A percentile compares a stretch with the other conserved stretches of the same genome.
phyloP scores from a whole-genome alignment of 1,140 invertebrate species.

The Zaprionus tsacasi region DNA sequence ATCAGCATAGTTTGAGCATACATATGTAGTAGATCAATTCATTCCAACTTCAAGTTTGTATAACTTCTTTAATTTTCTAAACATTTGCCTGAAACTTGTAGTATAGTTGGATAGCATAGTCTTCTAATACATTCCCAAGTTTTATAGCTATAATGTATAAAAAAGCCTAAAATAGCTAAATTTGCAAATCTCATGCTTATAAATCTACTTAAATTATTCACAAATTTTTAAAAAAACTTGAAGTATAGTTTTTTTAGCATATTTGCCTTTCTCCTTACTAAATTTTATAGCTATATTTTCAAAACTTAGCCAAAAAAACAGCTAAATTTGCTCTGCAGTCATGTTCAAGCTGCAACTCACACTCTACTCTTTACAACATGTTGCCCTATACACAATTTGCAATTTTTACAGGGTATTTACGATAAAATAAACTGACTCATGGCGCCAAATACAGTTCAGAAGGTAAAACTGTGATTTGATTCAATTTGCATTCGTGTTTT shows the following conservation, averaged over 20 bases:
- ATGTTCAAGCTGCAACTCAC: not conserved
- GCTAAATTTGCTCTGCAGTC: not conserved
- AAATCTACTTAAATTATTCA: not conserved
- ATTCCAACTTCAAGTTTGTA: not conserved
- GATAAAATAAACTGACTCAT: constrained; percentile 34
- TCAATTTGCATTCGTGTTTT: constrained; percentile 56
- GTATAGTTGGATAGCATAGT: not conserved
- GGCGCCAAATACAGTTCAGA: constrained; percentile 37
- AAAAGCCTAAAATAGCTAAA: too few relatives aligned
- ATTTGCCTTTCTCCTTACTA: too few relatives aligned
- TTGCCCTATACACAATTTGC: not conserved
- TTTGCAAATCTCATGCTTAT: too few relatives aligned
- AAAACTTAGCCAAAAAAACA: not conserved
- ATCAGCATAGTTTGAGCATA: not conserved
- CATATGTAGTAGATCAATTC: not conserved
- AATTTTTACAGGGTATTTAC: constrained; percentile 21
- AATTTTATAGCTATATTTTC: not conserved
- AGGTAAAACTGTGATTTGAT: constrained; percentile 48
- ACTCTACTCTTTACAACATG: not conserved
- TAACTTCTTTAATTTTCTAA: not conserved
- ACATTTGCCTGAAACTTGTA: not conserved
- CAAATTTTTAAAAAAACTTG: not conserved
- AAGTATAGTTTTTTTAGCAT: not conserved
- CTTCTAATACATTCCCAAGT: too few relatives aligned
- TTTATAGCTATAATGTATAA: too few relatives aligned